Evolutionary conservation across 2,797 vertebrate species (phyloP), one percentile per base, ranked within the genome.

Genomic region (Chaunax sp.): DNA sequence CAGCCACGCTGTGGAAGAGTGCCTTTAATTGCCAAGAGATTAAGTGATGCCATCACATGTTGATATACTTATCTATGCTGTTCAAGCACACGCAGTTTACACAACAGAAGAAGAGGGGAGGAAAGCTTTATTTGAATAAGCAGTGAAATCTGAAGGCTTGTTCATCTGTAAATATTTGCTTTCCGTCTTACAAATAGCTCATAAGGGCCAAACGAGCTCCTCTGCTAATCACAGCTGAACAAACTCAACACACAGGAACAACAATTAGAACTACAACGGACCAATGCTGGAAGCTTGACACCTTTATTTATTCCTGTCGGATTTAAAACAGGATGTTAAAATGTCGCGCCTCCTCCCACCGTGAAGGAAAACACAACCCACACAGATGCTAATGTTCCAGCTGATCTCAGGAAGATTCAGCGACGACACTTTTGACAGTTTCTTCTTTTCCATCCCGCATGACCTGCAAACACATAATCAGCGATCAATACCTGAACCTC

Each of bases 11-110:
- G 33, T 59, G 83, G 87, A 84, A 86, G 72, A 87, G 60, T 26
- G 80, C 49, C 33, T 79, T 78, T 90, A 83, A 89, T 85, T 89
- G 74, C 82, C 64, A 80, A 59, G 50, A 77, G 88, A 89, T 90
- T 88, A 92, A 72, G 66, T 75, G 82, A 90, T 88, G 81, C 54
- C 76, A 87, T 85, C 81, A 66, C 70, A 81, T 58, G 45, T 49
- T 75, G 77, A 78, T 82, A 65, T 80, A 77, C 52, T 4, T 62
- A 86, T 87, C 75, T 78, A 40, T 70, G 67, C 69, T 77, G 70
- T 71, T 80, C 75, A 13, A 71, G 70, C 62, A 13, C 64, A 83
- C 83, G 87, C 66, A 69, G 60, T 82, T 82, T 62, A 64, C 79
- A 84, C 69, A 72, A 87, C 83, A 71, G 62, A 59, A 75, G 69